phyloP scores from a whole-genome alignment of 2,888 invertebrate species.

The Zaprionus obscuricornis region DNA sequence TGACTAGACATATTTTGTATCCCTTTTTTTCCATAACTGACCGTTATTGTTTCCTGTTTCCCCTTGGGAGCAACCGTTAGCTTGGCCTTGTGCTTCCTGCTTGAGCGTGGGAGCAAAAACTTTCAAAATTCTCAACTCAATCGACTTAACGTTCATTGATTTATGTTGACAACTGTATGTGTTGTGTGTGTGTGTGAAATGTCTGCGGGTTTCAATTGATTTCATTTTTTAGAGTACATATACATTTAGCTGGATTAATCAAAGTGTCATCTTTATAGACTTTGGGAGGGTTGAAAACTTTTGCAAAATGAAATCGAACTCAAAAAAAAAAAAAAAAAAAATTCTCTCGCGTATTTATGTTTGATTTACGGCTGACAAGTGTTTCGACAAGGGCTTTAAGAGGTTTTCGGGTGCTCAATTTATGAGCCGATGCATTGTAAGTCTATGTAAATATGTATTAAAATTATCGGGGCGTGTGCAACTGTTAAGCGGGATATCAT shows the following conservation, averaged over 20 bases:
- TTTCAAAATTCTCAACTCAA: conserved; percentile 35
- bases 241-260: conserved; percentile 36
- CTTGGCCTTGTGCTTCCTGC: conserved; percentile 62
- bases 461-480: conserved; percentile 31
- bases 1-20: conserved; percentile 10
- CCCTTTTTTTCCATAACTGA: conserved; percentile 39
- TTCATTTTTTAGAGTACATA: conserved; percentile 28
- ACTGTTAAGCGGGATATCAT: conserved; percentile 1
- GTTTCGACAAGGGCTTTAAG: conserved; percentile 26
- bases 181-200: conserved; percentile 4
- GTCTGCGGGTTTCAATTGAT: conserved; percentile 69
- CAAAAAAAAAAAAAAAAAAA: conserved; percentile 53
- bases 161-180: conserved; percentile 47
- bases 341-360: conserved; percentile 38
- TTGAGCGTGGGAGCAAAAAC: conserved; percentile 59
- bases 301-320: conserved; percentile 43
- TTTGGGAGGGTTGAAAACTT: conserved; percentile 33
- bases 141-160: conserved; percentile 59
- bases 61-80: conserved; percentile 48
- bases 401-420: conserved; percentile 30
- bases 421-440: conserved; percentile 12
- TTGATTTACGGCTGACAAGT: conserved; percentile 69
- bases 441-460: conserved; percentile 33
- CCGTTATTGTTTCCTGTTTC: conserved; percentile 57
- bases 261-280: conserved; percentile 28